phyloP scores from a whole-genome alignment of 2,888 invertebrate species.

The Noctua janthina region DNA sequence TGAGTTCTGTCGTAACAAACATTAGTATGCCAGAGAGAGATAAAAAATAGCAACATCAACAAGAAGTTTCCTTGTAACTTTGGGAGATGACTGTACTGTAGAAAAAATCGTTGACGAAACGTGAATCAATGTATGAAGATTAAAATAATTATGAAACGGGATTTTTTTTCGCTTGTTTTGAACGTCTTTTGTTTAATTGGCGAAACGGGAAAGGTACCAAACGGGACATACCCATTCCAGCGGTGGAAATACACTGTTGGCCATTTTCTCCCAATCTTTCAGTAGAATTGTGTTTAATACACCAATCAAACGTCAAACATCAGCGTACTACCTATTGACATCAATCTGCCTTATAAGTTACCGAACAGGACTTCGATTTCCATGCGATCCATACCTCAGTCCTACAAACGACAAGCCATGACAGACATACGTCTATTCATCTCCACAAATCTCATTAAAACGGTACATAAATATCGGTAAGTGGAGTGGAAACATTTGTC shows the following conservation, averaged over 20 bases:
- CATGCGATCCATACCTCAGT: conserved; percentile 14
- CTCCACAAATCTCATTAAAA: conserved; percentile 62
- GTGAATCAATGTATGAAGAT: no score
- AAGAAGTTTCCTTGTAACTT: no score
- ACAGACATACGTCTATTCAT: conserved; percentile 32
- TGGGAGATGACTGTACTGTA: no score
- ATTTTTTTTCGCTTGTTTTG: no score
- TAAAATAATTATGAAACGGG: no score
- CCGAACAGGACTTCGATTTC: conserved; percentile 15
- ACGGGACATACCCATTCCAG: background rate
- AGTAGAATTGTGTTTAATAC: background rate
- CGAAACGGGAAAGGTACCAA: no score
- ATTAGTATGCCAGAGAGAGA: no score
- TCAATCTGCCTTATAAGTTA: background rate
- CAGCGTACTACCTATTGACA: background rate
- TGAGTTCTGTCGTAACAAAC: no score
- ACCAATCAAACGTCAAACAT: background rate
- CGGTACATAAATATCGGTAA: conserved; percentile 64
- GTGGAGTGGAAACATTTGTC: conserved; percentile 65
- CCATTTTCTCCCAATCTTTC: background rate
- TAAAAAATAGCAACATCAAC: no score
- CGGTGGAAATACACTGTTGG: background rate
- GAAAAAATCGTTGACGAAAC: no score
- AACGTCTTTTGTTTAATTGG: no score
- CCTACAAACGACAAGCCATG: conserved; percentile 23